Evolutionary conservation across 2,797 vertebrate genomes (phyloP), one percentile per base, ranked within the genome.

Genomic region (Peromyscus eremicus): DNA sequence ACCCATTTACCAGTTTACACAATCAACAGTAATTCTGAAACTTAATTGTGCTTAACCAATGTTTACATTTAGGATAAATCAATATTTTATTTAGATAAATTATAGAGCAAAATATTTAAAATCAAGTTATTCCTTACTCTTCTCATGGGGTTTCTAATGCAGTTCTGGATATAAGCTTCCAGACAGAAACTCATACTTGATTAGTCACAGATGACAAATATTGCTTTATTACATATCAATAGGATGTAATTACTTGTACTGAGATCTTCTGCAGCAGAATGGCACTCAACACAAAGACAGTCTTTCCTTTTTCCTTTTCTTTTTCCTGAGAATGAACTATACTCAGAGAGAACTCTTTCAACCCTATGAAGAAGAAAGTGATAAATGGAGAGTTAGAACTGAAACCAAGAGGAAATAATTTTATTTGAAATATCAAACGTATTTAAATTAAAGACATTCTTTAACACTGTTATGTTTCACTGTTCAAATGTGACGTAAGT

Each of bases 231-330:
- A 97, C 97, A 96, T 97, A 98, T 97, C 97, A 97, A 96, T 84
- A 98, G 93, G 96, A 97, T 97, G 91, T 95, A 97, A 98, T 98
- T 99, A 99, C 99, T 99, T 99, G 98, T 98, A 99, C 98, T 94
- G 99, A 98, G 97, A 98, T 98, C 98, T 99, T 99, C 98, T 98
- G 98, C 52, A 99, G 98, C 73, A 99, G 98, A 97, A 90, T 98
- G 46, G 99, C 97, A 89, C 99, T 98, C 79, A 99, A 97, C 19
- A 99, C 98, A 98, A 99, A 99, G 95, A 99, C 98, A 97, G 99
- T 98, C 96, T 99, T 99, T 80, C 98, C 97, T 89, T 98, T 98
- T 71, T 98, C 98, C n/a, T 97, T 97, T 97, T 98, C 98, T 49
- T 66, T 52, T 86, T 98, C 98, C 11, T 97, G 2, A 8, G 98